Evolutionary conservation across 1,140 invertebrate species (phyloP), one percentile per base, ranked within the genome.

Genomic region (Zaprionus tsacasi): DNA sequence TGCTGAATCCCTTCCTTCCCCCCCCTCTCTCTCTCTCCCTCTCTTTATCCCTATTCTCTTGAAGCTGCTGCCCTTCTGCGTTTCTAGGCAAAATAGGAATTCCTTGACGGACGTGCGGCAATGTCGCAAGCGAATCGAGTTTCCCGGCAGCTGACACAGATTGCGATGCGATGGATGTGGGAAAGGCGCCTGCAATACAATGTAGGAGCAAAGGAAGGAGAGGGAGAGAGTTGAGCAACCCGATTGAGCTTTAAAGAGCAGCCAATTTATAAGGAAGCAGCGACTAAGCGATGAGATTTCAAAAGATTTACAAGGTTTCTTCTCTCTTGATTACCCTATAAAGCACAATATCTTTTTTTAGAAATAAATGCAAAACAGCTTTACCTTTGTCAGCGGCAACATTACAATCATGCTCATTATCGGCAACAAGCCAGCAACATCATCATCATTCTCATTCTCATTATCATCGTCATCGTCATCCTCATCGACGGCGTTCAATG

Each of bases 41-140:
- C 65, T 69, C 35, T 50, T 33, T 35, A 8, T 7, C 33, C 33
- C 33, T 10, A 35, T 35, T 4, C 6, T 8, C 27, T 35, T 4
- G 1, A 30, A 35, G 4, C 33, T 7, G 33, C 33, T 35, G 33
- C 12, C 55, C 12, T 48, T 21, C 21, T 70, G 69, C 67, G 65
- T 21, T 30, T 54, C 48, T 69, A 65, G 76, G 82, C 82, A 69
- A 88, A 87, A 88, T 88, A 88, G 82, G 55, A 88, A 87, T 87
- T 87, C 82, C 80, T 75, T 21, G 43, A 48, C 55, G 83, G 58
- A 88, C 82, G 82, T 87, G 82, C 77, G 21, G 43, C 64, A 57
- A 87, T 87, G 69, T 69, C 48, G 35, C 61, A 52, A 54, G 64
- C 64, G 57, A 70, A 63, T 64, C 65, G 65, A 61, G 73, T 77